A percentile compares a stretch with the other conserved stretches of the same genome.
These are phyloP conservation scores for Rhodinocichla rosea DNA, from an alignment of 2,113 vertebrate genomes.

Conservation along the genomic window DNA sequence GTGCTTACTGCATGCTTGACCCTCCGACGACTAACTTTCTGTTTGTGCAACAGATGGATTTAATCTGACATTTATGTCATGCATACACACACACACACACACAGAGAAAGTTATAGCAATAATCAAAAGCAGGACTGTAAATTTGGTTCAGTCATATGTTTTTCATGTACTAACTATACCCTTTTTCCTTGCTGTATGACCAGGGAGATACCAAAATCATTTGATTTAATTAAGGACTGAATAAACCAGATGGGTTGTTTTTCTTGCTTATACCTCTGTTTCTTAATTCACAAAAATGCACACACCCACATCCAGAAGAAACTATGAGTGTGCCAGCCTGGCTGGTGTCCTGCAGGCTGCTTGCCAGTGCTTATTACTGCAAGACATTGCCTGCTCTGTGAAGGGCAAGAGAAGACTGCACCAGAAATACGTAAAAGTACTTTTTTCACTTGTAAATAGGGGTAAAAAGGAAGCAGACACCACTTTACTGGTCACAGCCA, in stretches of 20 bases:
- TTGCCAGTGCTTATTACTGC: not conserved
- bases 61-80: not conserved
- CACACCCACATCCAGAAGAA: not conserved
- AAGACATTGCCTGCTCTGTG: not conserved
- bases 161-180: not conserved
- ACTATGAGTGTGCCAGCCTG: not conserved
- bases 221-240: not conserved
- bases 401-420: not conserved
- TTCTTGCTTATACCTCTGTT: not conserved
- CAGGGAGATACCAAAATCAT: not conserved
- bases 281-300: not conserved
- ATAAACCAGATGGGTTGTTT: not conserved
- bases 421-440: not conserved
- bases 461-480: not conserved
- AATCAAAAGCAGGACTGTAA: not conserved
- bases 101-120: rapidly evolving
- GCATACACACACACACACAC: too few species aligned
- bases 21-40: not conserved
- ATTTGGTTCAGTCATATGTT: not conserved
- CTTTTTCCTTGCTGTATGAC: not conserved
- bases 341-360: not conserved
- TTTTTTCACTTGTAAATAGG: rapidly evolving
- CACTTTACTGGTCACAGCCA: not conserved
- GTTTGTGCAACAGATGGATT: not conserved
- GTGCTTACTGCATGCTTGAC: not conserved